A percentile compares a stretch with the other conserved stretches of the same genome.
These are phyloP conservation scores for Volucella inflata DNA, from an alignment of 2,888 invertebrate species.

Conservation along the genomic window DNA sequence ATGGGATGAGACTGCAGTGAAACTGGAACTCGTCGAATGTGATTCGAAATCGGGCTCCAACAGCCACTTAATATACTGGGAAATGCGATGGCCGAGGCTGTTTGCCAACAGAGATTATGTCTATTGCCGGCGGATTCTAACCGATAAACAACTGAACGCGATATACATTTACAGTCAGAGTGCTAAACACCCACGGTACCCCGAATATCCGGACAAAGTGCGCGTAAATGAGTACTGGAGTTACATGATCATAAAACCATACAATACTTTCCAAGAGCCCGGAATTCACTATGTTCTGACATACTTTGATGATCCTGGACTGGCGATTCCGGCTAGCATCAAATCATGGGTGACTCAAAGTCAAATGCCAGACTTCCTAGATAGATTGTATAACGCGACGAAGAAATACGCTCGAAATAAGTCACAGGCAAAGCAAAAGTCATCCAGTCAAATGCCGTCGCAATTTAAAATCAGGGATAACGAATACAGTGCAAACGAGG, in stretches of 20 bases:
- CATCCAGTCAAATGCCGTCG: conserved; percentile 71
- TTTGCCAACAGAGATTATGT: conserved; percentile 95
- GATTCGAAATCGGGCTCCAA: conserved; percentile 85
- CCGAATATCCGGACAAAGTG: conserved; percentile 87
- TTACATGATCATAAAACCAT: conserved; percentile 92
- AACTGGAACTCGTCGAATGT: conserved; percentile 88
- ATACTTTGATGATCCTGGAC: conserved; percentile 94
- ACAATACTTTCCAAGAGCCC: conserved; percentile 81
- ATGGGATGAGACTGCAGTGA: conserved; percentile 92
- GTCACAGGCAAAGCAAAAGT: conserved; percentile 83
- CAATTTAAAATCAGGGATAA: conserved; percentile 78
- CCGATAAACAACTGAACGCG: conserved; percentile 86
- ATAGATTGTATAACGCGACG: conserved; percentile 88
- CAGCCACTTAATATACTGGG: conserved; percentile 93
- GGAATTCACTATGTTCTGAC: conserved; percentile 90
- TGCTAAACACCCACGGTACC: conserved; percentile 89
- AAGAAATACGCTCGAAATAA: conserved; percentile 85
- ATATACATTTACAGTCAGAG: conserved; percentile 88
- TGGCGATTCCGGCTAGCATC: conserved; percentile 88
- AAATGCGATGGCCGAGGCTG: conserved; percentile 93
- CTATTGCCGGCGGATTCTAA: conserved; percentile 88
- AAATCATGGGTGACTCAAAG: conserved; percentile 90
- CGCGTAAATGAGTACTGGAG: conserved; percentile 93
- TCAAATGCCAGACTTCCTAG: conserved; percentile 91
- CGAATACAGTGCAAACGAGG: conserved; percentile 80